Base-by-base conservation (phyloP, 2,113 vertebrate genomes). In the Hypanus sabinus region DNA sequence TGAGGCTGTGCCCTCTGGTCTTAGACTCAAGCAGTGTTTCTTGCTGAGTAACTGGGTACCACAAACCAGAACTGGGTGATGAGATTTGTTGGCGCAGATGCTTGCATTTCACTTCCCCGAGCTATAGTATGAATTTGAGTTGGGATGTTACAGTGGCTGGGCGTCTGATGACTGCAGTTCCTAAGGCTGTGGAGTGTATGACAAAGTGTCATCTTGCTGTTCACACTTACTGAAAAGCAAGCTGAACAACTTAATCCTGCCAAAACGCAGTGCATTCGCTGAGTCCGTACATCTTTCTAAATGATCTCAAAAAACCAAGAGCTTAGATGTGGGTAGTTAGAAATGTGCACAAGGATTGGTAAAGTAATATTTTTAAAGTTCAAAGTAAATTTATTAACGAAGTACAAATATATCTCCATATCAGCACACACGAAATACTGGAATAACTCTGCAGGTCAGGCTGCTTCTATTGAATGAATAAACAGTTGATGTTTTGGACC, bases 101-200 rank as follows among this genome's bases (percentile, higher is more conserved):
- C 20, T 71, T 92, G 55, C 83, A 22, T 91, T 70, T 70, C 33
- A 93, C 70, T 73, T 73, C 90, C 70, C 36, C 70, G 30, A 93
- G 91, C 68, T 73, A 73, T 71, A 71, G 38, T 73, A 27, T 73
- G 24, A 73, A 73, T 55, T 73, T 73, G 30, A 46, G 65, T 71
- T 93, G 70, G 70, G 38, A 73, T 55, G 91, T 93, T 46, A 71
- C 85, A 90, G 30, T 90, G 30, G 27, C 85, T 90, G 91, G 36
- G 70, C 55, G 38, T 46, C 70, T 73, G 91, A 93, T 93, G 36
- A 73, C 70, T 73, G 68, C 10, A 73, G 36, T 75, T 73, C 91
- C 91, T 93, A 18, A 71, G 91, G 91, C 38, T 46, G 70, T 93
- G 46, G 70, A 73, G 46, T 46, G 18, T 73, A 70, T 68, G 20